Percentiles rank a stretch among this genome's conserved stretches.
These are phyloP conservation scores for Plotosus lineatus DNA, from an alignment of 2,113 vertebrate genomes.

Conservation along the genomic window DNA sequence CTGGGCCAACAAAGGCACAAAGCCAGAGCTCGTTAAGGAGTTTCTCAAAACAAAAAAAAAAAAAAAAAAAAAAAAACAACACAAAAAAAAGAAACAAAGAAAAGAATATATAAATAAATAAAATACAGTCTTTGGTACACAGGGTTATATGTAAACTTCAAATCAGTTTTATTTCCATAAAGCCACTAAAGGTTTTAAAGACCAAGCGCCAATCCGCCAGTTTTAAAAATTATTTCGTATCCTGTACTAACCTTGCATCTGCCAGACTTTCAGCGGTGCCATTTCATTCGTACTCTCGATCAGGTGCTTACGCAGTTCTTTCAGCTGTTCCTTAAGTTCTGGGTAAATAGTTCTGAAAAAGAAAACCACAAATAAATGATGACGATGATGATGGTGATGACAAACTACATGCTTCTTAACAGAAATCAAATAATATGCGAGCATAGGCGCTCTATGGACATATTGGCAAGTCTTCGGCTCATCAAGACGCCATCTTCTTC, in stretches of 20 bases:
- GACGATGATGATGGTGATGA: not conserved
- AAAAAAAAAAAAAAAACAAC: no score
- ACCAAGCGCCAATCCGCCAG: no score
- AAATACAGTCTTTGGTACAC: not conserved
- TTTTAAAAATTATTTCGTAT: no score
- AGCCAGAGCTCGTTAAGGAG: conserved; percentile 37
- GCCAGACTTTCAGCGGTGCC: conserved; percentile 98
- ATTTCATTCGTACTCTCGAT: conserved; percentile 99
- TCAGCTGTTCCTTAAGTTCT: conserved; percentile 84
- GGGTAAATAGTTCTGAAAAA: conserved; percentile 81
- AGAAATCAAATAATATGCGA: no score
- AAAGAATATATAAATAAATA: no score
- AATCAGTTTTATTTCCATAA: not conserved
- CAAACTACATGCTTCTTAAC: no score
- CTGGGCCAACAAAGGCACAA: conserved; percentile 8
- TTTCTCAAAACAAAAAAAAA: no score
- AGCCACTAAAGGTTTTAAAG: not conserved
- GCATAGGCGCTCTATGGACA: no score
- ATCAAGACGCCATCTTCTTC: no score
- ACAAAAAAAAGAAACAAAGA: no score
- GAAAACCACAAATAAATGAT: not conserved
- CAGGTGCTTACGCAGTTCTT: conserved; percentile 92
- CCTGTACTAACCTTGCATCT: conserved; percentile 85
- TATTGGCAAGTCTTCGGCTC: no score
- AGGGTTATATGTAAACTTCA: not conserved